phyloP scores from a whole-genome alignment of 2,797 vertebrate genomes.

The Epinephelus coioides region DNA sequence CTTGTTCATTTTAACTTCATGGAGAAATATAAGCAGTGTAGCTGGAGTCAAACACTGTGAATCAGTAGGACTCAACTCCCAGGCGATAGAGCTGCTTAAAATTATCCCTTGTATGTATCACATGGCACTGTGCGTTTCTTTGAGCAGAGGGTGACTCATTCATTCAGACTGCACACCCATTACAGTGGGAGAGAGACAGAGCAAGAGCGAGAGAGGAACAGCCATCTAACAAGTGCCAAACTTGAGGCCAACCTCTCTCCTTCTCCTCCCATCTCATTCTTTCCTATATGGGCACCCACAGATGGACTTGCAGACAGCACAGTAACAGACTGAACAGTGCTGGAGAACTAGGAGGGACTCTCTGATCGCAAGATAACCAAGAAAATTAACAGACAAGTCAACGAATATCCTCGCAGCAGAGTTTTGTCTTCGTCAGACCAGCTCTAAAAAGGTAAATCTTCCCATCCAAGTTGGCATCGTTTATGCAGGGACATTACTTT shows the following conservation, averaged over 20 bases:
- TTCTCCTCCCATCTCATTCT: conserved; percentile 81
- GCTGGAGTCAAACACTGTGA: conserved; percentile 7
- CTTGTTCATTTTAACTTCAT: neutral
- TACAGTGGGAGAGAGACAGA: conserved; percentile 14
- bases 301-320: conserved; percentile 56
- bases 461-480: neutral
- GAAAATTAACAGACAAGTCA: neutral
- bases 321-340: conserved; percentile 38
- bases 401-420: conserved; percentile 7
- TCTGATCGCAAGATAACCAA: conserved; percentile 3
- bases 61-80: neutral
- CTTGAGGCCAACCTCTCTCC: conserved; percentile 71
- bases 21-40: neutral
- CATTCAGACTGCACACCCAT: conserved; percentile 60
- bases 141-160: conserved; percentile 70
- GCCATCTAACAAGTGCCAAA: conserved; percentile 69
- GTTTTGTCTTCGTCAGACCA: conserved; percentile 14
- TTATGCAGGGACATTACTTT: conserved; percentile 12
- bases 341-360: conserved; percentile 8
- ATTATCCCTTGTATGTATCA: conserved; percentile 24
- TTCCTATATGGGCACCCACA: conserved; percentile 77
- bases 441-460: conserved; percentile 61
- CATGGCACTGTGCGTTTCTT: conserved; percentile 31
- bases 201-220: conserved; percentile 36
- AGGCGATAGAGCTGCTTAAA: conserved; percentile 24